Evolutionary conservation across 2,888 invertebrate species (phyloP), one percentile per base, ranked within the genome.

Genomic region (Spilosoma lubricipeda): DNA sequence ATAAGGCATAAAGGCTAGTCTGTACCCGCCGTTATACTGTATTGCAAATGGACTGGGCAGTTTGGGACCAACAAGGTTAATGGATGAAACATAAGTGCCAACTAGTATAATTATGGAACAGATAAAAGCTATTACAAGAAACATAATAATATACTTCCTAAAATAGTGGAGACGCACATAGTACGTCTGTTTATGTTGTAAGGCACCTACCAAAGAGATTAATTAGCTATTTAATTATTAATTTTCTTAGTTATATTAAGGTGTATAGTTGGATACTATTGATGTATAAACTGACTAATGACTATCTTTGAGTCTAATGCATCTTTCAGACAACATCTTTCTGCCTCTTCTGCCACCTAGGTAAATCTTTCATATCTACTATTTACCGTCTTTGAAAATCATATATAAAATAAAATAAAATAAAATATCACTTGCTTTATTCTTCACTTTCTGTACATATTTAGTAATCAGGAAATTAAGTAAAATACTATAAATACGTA

Each of bases 1-100:
- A 92, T 92, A 92, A 92, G 81, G 90, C 90, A 92, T 91, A 88
- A 86, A 87, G 86, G 79, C 86, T 83, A 78, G 86, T 82, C 84
- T 85, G 87, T 83, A 79, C 27, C 48, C 67, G 67, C 82, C 79
- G 81, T 82, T 86, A 86, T 85, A 85, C 80, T 85, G 85, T 86
- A 83, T 83, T 80, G 82, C 72, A 82, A 86, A 85, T 85, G 81
- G 83, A 82, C 81, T 74, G 78, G 82, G 85, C 75, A 81, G 80
- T 75, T 78, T 76, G 80, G 85, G 79, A 80, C 74, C 66, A 70
- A 71, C 59, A 69, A 72, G 70, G 71, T 56, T 70, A 80, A 77
- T 77, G 73, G 79, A 67, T 73, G 67, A 69, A 69, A 72, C 52
- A 42, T 83, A 74, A 76, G 59, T 76, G 73, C 72, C 36, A 67